phyloP scores from a whole-genome alignment of 2,113 vertebrate species.

The Vanacampus margaritifer region DNA sequence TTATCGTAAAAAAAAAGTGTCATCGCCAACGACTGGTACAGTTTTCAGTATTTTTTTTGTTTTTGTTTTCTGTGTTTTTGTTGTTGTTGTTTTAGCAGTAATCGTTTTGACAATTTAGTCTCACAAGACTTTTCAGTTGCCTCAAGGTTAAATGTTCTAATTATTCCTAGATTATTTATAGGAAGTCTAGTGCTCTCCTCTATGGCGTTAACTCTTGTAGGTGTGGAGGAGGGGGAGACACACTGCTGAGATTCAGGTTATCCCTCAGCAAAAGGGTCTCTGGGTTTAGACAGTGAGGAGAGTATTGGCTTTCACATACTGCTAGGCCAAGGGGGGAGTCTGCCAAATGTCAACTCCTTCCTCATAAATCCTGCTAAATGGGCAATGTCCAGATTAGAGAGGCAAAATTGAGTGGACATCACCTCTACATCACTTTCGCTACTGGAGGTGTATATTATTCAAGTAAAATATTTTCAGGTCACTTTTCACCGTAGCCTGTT shows the following conservation, averaged over 20 bases:
- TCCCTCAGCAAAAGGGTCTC: constrained; percentile 64
- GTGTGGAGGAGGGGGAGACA: constrained; percentile 23
- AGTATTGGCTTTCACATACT: constrained; percentile 73
- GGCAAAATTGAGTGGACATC: constrained; percentile 38
- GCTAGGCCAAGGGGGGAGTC: constrained; percentile 66
- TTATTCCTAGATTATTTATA: constrained; percentile 40
- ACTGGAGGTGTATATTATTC: constrained; percentile 28
- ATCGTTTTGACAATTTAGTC: background rate
- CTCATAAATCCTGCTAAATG: constrained; percentile 72
- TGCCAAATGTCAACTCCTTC: constrained; percentile 69
- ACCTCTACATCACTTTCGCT: constrained; percentile 46
- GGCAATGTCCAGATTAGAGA: constrained; percentile 50
- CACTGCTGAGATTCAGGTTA: constrained; percentile 61
- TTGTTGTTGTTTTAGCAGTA: background rate
- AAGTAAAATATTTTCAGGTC: constrained; percentile 27
- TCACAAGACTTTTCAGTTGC: no score
- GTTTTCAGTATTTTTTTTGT: background rate
- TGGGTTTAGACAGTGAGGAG: constrained; percentile 68
- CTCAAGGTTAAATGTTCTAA: background rate
- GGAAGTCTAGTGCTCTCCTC: constrained; percentile 13
- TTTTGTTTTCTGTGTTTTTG: background rate
- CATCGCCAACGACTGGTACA: background rate
- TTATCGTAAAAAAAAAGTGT: background rate
- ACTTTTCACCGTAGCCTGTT: constrained; percentile 32
- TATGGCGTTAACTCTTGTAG: constrained; percentile 47